A percentile compares a stretch with the other conserved stretches of the same genome.
These are phyloP conservation scores for Sebastes hubbsi DNA, from an alignment of 2,797 vertebrate species.

Conservation along the genomic window DNA sequence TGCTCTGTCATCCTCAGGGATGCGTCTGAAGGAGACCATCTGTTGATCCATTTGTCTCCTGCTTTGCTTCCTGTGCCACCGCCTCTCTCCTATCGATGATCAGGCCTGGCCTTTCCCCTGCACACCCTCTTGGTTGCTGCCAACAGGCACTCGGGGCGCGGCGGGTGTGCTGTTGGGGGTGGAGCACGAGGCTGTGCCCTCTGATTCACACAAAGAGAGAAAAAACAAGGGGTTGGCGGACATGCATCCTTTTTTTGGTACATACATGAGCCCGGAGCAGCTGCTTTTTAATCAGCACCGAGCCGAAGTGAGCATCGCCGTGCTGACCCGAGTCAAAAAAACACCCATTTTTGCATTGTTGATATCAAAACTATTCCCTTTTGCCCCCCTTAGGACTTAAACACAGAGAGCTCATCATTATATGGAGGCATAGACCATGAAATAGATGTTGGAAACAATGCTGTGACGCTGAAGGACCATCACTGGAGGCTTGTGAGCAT, in stretches of 20 bases:
- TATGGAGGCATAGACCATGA: conserved; percentile 63
- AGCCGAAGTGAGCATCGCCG: conserved; percentile 41
- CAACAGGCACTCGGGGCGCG: conserved; percentile 40
- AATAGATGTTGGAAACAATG: conserved; percentile 68
- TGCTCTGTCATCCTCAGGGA: conserved; percentile 81
- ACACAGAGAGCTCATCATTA: conserved; percentile 62
- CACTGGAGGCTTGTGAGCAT: conserved; percentile 43
- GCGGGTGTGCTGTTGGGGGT: conserved; percentile 34
- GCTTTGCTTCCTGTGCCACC: conserved; percentile 72
- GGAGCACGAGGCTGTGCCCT: conserved; percentile 39
- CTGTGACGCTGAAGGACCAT: conserved; percentile 50
- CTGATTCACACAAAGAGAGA: conserved; percentile 42
- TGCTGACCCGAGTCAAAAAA: conserved; percentile 37
- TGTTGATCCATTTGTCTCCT: conserved; percentile 85
- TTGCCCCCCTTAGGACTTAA: conserved; percentile 35
- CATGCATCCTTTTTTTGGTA: conserved; percentile 14
- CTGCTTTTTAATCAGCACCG: conserved; percentile 61
- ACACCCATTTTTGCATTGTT: conserved; percentile 24
- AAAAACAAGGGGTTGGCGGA: conserved; percentile 18
- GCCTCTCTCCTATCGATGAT: conserved; percentile 69
- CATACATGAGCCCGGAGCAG: conserved; percentile 37
- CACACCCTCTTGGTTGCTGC: conserved; percentile 58
- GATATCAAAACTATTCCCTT: conserved; percentile 35
- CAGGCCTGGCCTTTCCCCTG: conserved; percentile 64
- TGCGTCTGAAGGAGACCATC: conserved; percentile 84